Conservation (phyloP, 92 coral and sea anemone species). For the Ricordea florida region DNA sequence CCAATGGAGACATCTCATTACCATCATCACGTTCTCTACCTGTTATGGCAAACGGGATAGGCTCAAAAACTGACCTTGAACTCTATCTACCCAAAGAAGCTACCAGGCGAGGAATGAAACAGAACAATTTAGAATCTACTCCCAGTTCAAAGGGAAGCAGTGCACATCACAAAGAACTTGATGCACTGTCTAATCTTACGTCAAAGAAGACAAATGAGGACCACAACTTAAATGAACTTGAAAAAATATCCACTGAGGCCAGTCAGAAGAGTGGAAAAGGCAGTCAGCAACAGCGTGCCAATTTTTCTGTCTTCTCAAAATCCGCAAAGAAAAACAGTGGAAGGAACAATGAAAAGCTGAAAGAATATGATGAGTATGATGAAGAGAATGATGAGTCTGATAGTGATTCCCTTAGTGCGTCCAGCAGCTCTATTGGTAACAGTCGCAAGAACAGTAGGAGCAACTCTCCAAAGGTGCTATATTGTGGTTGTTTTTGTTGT, state of each 20-base stretch:
- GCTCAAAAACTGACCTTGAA: constrained; percentile 88
- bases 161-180: constrained; percentile 60
- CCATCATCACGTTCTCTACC: constrained; percentile 74
- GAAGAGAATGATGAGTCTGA: constrained; percentile 89
- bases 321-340: constrained; percentile 52
- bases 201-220: constrained; percentile 91
- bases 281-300: constrained; percentile 52
- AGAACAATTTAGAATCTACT: constrained; percentile 79
- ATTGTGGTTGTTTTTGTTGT: not conserved
- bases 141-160: constrained; percentile 63
- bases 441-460: constrained; percentile 93
- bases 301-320: constrained; percentile 61
- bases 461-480: constrained; percentile 92
- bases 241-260: constrained; percentile 75
- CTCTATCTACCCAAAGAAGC: constrained; percentile 90
- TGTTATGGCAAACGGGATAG: constrained; percentile 83
- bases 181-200: constrained; percentile 54
- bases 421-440: constrained; percentile 76
- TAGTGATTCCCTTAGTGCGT: constrained; percentile 93
- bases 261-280: constrained; percentile 33
- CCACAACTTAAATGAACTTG: constrained; percentile 98
- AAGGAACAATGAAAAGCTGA: constrained; percentile 50
- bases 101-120: constrained; percentile 74
- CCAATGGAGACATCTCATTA: constrained; percentile 53
- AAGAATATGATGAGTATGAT: constrained; percentile 67